phyloP scores from a whole-genome alignment of 2,888 invertebrate species.

The Hemicrepidius hirtus region DNA sequence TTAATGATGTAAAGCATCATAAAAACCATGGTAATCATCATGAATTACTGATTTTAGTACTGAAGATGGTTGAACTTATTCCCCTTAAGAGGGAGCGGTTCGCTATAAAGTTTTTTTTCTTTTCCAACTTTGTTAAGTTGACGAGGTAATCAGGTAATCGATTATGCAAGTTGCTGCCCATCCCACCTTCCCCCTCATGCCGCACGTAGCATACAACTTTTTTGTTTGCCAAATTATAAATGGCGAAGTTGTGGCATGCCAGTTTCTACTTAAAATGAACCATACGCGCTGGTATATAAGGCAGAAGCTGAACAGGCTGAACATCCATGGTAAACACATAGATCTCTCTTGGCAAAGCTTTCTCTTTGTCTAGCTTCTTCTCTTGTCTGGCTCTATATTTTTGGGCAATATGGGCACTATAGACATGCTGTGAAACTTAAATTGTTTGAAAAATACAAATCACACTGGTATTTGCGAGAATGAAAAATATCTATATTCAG shows the following conservation, averaged over 20 bases:
- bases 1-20: constrained; percentile 1
- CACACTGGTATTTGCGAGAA: constrained; percentile 4
- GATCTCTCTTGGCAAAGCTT: constrained; percentile 40
- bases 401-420: neutral
- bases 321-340: constrained; percentile 53
- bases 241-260: constrained; percentile 49
- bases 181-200: constrained; percentile 54
- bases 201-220: constrained; percentile 55
- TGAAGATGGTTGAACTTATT: neutral
- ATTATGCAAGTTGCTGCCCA: constrained; percentile 52
- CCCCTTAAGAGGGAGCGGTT: too few relatives aligned
- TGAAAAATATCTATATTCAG: constrained; percentile 19
- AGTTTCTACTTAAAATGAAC: constrained; percentile 53
- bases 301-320: constrained; percentile 53
- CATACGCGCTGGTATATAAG: constrained; percentile 44
- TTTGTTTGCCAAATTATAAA: constrained; percentile 34
- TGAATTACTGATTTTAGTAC: constrained; percentile 3
- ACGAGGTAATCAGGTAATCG: constrained; percentile 43
- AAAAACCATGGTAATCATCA: neutral
- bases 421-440: neutral
- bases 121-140: too few relatives aligned
- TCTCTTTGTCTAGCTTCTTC: constrained; percentile 43
- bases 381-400: constrained; percentile 44
- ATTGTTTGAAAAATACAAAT: neutral
- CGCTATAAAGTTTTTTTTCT: too few relatives aligned